A percentile compares a stretch with the other conserved stretches of the same genome.
Conservation (phyloP, 2,888 invertebrate species). For the Lucinisca nassula region DNA sequence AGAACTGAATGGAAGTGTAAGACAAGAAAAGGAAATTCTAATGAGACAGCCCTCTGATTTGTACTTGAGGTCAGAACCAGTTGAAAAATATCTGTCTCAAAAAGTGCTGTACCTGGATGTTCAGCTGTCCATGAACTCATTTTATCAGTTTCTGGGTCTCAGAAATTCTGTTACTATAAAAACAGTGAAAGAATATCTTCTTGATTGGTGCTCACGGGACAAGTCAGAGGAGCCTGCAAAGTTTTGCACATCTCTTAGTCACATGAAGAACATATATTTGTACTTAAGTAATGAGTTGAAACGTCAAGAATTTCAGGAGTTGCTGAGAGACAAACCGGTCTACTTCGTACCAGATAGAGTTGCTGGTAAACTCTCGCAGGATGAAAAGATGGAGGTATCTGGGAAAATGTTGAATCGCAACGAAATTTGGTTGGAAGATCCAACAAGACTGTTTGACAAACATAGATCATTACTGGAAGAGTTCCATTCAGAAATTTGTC, state of each 20-base stretch:
- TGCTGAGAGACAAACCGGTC: slow-evolving; percentile 80
- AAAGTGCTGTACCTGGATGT: slow-evolving; percentile 81
- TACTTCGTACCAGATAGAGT: slow-evolving; percentile 79
- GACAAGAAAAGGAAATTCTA: slow-evolving; percentile 5
- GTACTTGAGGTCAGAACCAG: slow-evolving; percentile 60
- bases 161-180: slow-evolving; percentile 71
- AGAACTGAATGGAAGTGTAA: slow-evolving; percentile 31
- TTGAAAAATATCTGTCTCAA: slow-evolving; percentile 76
- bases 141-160: slow-evolving; percentile 78
- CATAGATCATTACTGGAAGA: slow-evolving; percentile 71
- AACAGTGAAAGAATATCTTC: slow-evolving; percentile 76
- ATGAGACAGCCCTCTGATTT: slow-evolving; percentile 63
- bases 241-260: slow-evolving; percentile 80
- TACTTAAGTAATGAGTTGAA: slow-evolving; percentile 78
- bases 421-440: slow-evolving; percentile 85
- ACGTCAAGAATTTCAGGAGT: slow-evolving; percentile 76
- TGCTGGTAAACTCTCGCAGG: not conserved
- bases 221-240: slow-evolving; percentile 61
- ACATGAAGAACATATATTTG: slow-evolving; percentile 82
- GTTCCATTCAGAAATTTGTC: slow-evolving; percentile 75
- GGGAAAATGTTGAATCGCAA: slow-evolving; percentile 77
- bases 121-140: slow-evolving; percentile 64
- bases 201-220: slow-evolving; percentile 79
- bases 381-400: slow-evolving; percentile 37
- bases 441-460: slow-evolving; percentile 81